phyloP scores from a whole-genome alignment of 1,140 invertebrate species.

The Ceratina australensis region DNA sequence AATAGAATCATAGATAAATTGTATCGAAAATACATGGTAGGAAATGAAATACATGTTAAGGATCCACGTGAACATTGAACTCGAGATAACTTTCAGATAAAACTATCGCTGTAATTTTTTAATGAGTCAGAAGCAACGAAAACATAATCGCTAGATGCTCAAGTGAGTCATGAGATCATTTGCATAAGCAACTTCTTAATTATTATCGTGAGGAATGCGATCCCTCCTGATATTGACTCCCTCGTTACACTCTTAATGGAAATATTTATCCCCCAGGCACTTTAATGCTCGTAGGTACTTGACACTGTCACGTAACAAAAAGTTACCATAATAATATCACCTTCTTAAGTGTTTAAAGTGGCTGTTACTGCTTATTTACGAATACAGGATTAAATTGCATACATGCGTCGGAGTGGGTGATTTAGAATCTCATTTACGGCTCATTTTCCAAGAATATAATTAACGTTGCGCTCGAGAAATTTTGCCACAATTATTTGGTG shows the following conservation, averaged over 20 bases:
- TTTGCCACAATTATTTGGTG: no score
- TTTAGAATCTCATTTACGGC: slow-evolving; percentile 7
- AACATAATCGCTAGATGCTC: not conserved
- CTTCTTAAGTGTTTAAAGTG: not conserved
- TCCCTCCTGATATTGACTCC: no score
- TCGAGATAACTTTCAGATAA: not conserved
- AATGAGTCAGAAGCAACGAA: not conserved
- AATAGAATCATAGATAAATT: no score
- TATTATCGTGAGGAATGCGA: no score
- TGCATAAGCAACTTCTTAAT: not conserved
- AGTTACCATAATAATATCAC: not conserved
- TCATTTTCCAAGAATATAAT: not conserved
- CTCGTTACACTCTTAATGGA: no score
- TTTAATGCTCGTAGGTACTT: not conserved
- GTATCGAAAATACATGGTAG: not conserved
- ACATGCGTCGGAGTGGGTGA: not conserved
- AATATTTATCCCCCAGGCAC: not conserved
- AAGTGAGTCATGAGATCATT: not conserved
- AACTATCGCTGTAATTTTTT: not conserved
- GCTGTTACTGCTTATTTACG: not conserved
- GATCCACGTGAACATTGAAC: not conserved
- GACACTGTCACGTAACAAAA: not conserved
- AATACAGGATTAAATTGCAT: slow-evolving; percentile 15
- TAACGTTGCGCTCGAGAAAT: no score
- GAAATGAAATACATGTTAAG: not conserved